phyloP scores from a whole-genome alignment of 2,888 invertebrate genomes.

The Scaptomyza tumidula region DNA sequence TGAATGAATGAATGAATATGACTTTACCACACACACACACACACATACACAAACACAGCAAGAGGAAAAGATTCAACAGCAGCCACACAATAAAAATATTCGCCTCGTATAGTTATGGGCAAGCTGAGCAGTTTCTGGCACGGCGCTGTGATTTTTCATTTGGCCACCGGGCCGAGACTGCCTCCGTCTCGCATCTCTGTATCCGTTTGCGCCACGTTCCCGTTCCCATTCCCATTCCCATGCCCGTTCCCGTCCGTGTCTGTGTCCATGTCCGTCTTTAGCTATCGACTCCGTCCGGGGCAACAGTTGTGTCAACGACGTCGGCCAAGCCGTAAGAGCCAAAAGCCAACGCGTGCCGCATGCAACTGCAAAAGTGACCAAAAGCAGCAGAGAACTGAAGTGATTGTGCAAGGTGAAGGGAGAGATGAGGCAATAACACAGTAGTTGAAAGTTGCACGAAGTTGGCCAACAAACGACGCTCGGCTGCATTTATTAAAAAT shows the following conservation, averaged over 20 bases:
- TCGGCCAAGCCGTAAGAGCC: slow-evolving; percentile 33
- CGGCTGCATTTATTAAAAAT: slow-evolving; percentile 66
- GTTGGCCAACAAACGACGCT: slow-evolving; percentile 27
- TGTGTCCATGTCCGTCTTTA: slow-evolving; percentile 24
- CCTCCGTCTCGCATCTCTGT: slow-evolving; percentile 12
- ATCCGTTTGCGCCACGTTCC: slow-evolving; percentile 10
- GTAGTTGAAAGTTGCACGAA: slow-evolving; percentile 19
- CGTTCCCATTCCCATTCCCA: background rate
- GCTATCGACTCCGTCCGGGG: slow-evolving; percentile 38
- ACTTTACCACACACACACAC: slow-evolving; percentile 46
- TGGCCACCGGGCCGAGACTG: slow-evolving; percentile 43
- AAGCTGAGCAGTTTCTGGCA: slow-evolving; percentile 62
- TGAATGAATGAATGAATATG: slow-evolving; percentile 68
- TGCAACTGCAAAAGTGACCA: slow-evolving; percentile 66
- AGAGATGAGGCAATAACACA: too few relatives aligned
- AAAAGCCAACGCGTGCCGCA: slow-evolving; percentile 63
- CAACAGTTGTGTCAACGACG: slow-evolving; percentile 72
- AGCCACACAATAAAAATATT: slow-evolving; percentile 70
- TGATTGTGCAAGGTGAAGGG: background rate
- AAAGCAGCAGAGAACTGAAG: background rate
- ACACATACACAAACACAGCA: slow-evolving; percentile 29
- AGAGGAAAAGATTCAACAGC: slow-evolving; percentile 19
- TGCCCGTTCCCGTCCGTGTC: slow-evolving; percentile 12
- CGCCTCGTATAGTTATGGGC: slow-evolving; percentile 50
- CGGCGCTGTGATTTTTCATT: slow-evolving; percentile 77